A percentile compares a stretch with the other conserved stretches of the same genome.
Conservation (phyloP, 2,113 vertebrate genomes). For the Tupaia tana region DNA sequence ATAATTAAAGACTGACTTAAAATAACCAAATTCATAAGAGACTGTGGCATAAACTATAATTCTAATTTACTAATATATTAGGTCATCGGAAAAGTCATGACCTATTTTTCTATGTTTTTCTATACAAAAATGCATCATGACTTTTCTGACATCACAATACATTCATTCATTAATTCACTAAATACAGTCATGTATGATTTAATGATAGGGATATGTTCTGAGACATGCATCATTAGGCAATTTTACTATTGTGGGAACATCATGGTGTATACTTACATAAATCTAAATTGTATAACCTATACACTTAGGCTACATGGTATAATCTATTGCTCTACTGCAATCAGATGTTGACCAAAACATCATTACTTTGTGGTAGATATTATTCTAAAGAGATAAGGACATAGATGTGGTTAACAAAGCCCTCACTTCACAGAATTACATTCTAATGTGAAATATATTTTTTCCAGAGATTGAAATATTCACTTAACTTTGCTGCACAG, state of each 20-base stretch:
- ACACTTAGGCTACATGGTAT: too few relatives aligned
- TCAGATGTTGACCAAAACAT: too few relatives aligned
- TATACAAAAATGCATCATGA: too few relatives aligned
- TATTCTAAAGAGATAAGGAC: background rate
- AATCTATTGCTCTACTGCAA: too few relatives aligned
- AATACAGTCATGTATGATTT: background rate
- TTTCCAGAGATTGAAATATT: constrained; percentile 44
- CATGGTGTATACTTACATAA: too few relatives aligned
- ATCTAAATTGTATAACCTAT: too few relatives aligned
- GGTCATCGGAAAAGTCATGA: too few relatives aligned
- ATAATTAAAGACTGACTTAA: background rate
- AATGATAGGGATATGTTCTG: too few relatives aligned
- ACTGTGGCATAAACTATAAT: constrained; percentile 27
- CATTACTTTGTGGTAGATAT: background rate
- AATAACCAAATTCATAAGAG: constrained; percentile 19
- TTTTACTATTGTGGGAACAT: too few relatives aligned
- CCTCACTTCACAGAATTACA: background rate
- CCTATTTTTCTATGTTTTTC: too few relatives aligned
- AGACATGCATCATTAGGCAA: too few relatives aligned
- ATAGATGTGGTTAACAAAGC: background rate
- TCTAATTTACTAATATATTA: constrained; percentile 12
- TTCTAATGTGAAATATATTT: constrained; percentile 17
- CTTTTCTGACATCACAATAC: background rate
- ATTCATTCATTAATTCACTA: background rate
- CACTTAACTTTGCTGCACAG: background rate